A percentile compares a stretch with the other conserved stretches of the same genome.
Conservation (phyloP, 2,888 invertebrate species). For the Agrotis ipsilon region DNA sequence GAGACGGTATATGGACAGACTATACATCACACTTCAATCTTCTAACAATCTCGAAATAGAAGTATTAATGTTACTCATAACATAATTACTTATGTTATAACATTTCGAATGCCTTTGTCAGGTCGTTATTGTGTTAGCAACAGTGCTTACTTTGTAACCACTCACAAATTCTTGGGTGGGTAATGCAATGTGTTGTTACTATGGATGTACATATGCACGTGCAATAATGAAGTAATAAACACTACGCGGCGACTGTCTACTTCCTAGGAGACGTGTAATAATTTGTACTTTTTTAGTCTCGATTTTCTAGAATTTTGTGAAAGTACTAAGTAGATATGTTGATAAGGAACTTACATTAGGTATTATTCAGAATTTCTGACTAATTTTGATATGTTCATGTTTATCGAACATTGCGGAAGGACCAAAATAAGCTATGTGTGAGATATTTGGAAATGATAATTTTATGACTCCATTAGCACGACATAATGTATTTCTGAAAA, state of each 20-base stretch:
- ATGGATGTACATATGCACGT: conserved; percentile 33
- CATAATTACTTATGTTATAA: not conserved
- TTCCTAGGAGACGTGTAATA: not conserved
- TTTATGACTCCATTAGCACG: not conserved
- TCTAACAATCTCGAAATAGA: not conserved
- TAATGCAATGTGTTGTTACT: conserved; percentile 31
- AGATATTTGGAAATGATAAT: conserved; percentile 11
- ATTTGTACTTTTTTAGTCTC: not conserved
- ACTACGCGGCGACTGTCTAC: conserved; percentile 3
- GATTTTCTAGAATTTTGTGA: conserved; percentile 24
- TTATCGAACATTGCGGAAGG: conserved; percentile 38
- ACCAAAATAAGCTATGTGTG: not conserved
- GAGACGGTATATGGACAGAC: not conserved
- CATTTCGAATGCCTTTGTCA: not conserved
- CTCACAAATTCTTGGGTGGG: conserved; percentile 19
- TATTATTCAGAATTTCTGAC: conserved; percentile 4
- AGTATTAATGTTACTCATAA: not conserved
- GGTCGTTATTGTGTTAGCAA: not conserved
- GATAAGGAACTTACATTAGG: conserved; percentile 19
- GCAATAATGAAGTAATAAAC: conserved; percentile 28
- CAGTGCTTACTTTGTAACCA: conserved; percentile 5
- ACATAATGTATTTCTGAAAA: conserved; percentile 16
- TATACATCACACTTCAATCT: no score
- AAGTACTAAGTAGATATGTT: not conserved
- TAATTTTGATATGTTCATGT: conserved; percentile 13